phyloP scores from a whole-genome alignment of 1,140 invertebrate genomes.

The Alviniconcha marisindica region DNA sequence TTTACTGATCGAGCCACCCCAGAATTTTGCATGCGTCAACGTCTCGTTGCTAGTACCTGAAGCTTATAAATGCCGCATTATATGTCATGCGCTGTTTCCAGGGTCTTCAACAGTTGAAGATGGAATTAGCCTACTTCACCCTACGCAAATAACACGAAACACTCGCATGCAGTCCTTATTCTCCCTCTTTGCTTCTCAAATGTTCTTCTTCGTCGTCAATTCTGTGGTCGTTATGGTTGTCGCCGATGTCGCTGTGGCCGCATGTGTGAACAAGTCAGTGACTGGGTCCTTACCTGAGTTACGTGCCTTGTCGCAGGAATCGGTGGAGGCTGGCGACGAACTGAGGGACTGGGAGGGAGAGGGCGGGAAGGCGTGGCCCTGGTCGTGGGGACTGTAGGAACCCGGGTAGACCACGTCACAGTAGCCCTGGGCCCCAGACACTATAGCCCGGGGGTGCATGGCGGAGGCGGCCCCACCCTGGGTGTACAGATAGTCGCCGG shows the following conservation, averaged over 20 bases:
- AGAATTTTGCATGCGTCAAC: no score
- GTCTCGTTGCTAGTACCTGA: no score
- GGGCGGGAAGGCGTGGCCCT: constrained; percentile 34
- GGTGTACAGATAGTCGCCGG: constrained; percentile 45
- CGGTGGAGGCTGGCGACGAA: constrained; percentile 43
- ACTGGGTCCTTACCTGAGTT: constrained; percentile 35
- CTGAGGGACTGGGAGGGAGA: constrained; percentile 43
- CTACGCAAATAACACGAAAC: no score
- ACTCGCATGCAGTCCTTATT: no score
- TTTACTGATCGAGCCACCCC: no score
- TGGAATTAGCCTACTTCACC: no score
- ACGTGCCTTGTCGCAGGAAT: constrained; percentile 33
- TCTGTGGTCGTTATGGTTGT: background rate
- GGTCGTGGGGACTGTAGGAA: constrained; percentile 41
- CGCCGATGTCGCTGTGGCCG: no score
- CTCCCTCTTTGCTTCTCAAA: no score
- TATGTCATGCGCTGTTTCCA: no score
- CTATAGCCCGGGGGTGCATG: constrained; percentile 23
- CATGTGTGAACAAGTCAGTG: no score
- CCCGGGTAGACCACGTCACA: constrained; percentile 43
- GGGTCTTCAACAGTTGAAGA: no score
- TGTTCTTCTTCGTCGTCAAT: background rate
- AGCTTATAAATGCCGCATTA: no score
- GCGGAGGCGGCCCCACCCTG: constrained; percentile 34
- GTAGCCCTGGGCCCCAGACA: constrained; percentile 29